These are phyloP conservation scores for Junonia oenone DNA, from an alignment of 2,888 invertebrate genomes.

Conservation along the genomic window DNA sequence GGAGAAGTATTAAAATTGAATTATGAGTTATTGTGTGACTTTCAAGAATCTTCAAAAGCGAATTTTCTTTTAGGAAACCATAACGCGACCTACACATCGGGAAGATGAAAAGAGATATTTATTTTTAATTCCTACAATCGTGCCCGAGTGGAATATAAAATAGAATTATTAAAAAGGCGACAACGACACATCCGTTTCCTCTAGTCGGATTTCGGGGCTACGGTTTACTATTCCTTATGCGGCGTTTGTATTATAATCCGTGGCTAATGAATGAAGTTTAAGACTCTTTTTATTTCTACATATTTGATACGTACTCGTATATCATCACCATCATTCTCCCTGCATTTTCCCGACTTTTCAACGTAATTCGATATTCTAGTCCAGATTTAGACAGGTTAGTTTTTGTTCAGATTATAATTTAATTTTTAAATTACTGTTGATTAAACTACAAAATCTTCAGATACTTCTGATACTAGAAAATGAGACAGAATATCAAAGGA, in stretches of 20 bases:
- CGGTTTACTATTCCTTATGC: conserved; percentile 8
- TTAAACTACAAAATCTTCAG: no score
- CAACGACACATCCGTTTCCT: conserved; percentile 72
- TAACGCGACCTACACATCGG: conserved; percentile 42
- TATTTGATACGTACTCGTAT: no score
- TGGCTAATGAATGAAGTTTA: not conserved
- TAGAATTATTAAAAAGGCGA: conserved; percentile 68
- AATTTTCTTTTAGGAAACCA: conserved; percentile 49
- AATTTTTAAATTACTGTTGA: no score
- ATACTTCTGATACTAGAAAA: not conserved
- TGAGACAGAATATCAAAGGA: not conserved
- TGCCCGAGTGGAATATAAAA: conserved; percentile 60
- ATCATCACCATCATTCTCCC: no score
- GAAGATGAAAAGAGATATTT: conserved; percentile 63
- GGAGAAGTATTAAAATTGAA: conserved; percentile 28
- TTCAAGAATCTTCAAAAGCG: conserved; percentile 60
- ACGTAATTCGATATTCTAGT: no score
- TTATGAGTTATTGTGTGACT: conserved; percentile 36
- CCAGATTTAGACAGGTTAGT: no score
- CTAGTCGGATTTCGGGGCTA: conserved; percentile 42
- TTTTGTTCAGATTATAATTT: no score
- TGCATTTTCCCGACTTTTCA: no score
- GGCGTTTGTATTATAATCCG: conserved; percentile 5
- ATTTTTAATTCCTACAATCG: conserved; percentile 63
- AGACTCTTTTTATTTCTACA: no score